These are phyloP conservation scores for Catocala nupta DNA, from an alignment of 2,888 invertebrate genomes.

Conservation along the genomic window DNA sequence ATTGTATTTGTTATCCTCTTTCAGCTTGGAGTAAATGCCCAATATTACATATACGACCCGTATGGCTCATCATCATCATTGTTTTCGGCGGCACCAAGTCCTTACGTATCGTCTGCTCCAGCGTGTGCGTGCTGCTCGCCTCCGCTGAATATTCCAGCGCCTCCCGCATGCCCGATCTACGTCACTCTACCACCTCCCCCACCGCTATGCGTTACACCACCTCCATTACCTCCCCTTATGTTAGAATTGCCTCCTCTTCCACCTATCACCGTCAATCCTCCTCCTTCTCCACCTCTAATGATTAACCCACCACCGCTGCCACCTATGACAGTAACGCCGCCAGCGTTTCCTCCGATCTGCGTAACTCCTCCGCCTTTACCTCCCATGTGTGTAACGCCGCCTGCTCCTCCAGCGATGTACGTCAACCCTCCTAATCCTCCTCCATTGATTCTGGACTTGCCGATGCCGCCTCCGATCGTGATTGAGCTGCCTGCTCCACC, in stretches of 20 bases:
- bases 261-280: conserved; percentile 68
- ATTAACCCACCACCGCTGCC: conserved; percentile 66
- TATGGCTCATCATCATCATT: conserved; percentile 30
- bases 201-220: conserved; percentile 65
- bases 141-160: conserved; percentile 57
- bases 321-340: conserved; percentile 69
- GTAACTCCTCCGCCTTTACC: conserved; percentile 72
- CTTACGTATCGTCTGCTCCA: conserved; percentile 47
- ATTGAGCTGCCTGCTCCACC: conserved; percentile 76
- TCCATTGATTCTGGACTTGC: conserved; percentile 67
- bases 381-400: conserved; percentile 70
- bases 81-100: conserved; percentile 21
- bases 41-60: conserved; percentile 64
- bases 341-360: conserved; percentile 68
- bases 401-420: conserved; percentile 68
- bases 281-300: conserved; percentile 64
- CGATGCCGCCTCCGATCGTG: conserved; percentile 70
- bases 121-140: conserved; percentile 51
- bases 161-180: conserved; percentile 67
- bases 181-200: conserved; percentile 71
- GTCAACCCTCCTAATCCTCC: conserved; percentile 68
- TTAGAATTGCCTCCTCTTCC: conserved; percentile 68
- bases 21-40: conserved; percentile 66
- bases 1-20: conserved; percentile 39
- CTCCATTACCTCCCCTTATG: conserved; percentile 64